These are phyloP conservation scores for Ammodytes marinus DNA, from an alignment of 2,113 vertebrate genomes.

Conservation along the genomic window DNA sequence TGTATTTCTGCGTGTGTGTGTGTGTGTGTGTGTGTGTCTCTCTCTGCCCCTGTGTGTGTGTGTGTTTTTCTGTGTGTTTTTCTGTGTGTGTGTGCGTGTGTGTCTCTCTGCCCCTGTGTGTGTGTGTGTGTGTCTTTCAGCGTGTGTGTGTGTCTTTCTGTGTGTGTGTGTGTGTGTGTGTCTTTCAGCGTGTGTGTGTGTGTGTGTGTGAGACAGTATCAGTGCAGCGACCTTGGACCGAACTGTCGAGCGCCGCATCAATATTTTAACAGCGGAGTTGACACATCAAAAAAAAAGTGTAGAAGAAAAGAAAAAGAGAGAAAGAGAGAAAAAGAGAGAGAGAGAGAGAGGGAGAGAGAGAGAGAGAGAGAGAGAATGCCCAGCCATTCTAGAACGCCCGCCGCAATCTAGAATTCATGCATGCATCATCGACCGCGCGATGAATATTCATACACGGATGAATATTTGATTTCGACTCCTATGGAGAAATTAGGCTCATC, in stretches of 20 bases:
- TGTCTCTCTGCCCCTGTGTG: too few species aligned
- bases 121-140: too few species aligned
- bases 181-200: background rate
- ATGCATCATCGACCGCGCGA: slow-evolving; percentile 67
- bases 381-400: slow-evolving; percentile 51
- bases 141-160: too few species aligned
- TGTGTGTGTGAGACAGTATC: slow-evolving; percentile 28
- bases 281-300: slow-evolving; percentile 73
- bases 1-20: too few species aligned
- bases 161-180: too few species aligned
- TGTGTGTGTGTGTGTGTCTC: too few species aligned
- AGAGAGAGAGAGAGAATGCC: slow-evolving; percentile 58
- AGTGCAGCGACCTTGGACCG: slow-evolving; percentile 66
- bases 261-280: slow-evolving; percentile 78
- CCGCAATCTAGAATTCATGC: slow-evolving; percentile 78
- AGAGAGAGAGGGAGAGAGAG: background rate
- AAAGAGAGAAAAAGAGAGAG: background rate
- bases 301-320: background rate
- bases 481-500: slow-evolving; percentile 81
- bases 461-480: slow-evolving; percentile 79
- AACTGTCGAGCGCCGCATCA: slow-evolving; percentile 73
- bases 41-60: too few species aligned
- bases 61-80: too few species aligned
- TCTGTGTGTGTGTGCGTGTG: too few species aligned
- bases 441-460: slow-evolving; percentile 82